Evolutionary conservation across 2,888 invertebrate genomes (phyloP), one percentile per base, ranked within the genome.

Genomic region (Osmoderma eremita): DNA sequence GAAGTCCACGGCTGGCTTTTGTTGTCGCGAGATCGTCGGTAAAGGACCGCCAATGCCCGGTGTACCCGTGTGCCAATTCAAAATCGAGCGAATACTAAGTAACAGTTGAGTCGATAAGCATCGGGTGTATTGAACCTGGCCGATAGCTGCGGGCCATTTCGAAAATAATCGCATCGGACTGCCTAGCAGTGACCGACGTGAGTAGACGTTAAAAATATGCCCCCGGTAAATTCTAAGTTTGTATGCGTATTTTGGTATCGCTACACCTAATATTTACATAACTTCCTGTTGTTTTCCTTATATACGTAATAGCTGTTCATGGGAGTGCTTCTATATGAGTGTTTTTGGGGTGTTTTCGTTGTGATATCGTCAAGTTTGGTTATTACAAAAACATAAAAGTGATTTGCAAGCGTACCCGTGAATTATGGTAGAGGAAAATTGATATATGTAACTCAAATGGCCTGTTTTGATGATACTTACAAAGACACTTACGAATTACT

Each of bases 141-240:
- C 48, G 48, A 48, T 20, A 20, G 48, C 48, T 48, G 48, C 48
- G 18, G 48, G 48, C 48, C 48, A 41, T 54, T 54, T 54, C 54
- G 38, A 54, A 54, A 39, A 54, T 54, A 54, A 54, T 54, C 54
- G 38, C 54, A 41, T 54, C 41, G 30, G 10, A 30, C 30, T 30
- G 30, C 30, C 24, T 30, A 30, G 30, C 30, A 30, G 10, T 30
- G 30, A 30, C 30, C 30, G 30, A 30, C 54, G 54, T 54, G 54
- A 54, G 15, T 38, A 38, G 54, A 54, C 54, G 36, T 54, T 54
- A 54, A 38, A 48, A 48, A 48, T 20, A 48, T 12, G 18, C 20
- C 12, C 48, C 12, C 48, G 48, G 8, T 48, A 8, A 12, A 17
- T 18, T 20, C 17, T 18, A 18, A 12, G 48, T 48, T 48, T 48